phyloP scores from a whole-genome alignment of 2,797 vertebrate genomes.

The Helicolenus hilgendorfi region DNA sequence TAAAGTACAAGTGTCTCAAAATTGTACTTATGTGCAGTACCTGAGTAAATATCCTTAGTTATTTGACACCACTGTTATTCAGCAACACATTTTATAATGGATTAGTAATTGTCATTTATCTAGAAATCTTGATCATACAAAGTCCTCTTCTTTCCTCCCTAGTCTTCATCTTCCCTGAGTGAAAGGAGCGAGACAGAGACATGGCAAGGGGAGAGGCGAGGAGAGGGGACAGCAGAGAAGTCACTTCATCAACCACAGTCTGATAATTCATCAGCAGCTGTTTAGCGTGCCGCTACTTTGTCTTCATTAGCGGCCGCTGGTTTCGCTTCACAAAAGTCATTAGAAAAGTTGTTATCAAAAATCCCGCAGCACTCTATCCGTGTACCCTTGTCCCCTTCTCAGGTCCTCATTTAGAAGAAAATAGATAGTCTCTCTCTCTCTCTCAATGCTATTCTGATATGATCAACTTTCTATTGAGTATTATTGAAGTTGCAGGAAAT shows the following conservation, averaged over 20 bases:
- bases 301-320: slow-evolving; percentile 81
- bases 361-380: slow-evolving; percentile 15
- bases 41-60: too few species aligned
- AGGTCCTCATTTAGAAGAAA: slow-evolving; percentile 12
- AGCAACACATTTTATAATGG: not conserved
- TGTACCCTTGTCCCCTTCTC: not conserved
- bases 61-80: not conserved
- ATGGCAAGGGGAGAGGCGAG: slow-evolving; percentile 31
- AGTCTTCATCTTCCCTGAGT: slow-evolving; percentile 53
- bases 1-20: too few species aligned
- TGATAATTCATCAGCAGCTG: slow-evolving; percentile 85
- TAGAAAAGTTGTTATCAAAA: slow-evolving; percentile 73
- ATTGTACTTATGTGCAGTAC: too few species aligned
- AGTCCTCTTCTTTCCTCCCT: not conserved
- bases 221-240: slow-evolving; percentile 53
- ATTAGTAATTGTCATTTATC: not conserved
- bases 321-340: slow-evolving; percentile 72
- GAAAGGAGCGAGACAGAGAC: slow-evolving; percentile 48
- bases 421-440: not conserved
- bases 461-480: slow-evolving; percentile 34
- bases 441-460: slow-evolving; percentile 4
- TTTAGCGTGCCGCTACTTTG: slow-evolving; percentile 73
- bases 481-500: slow-evolving; percentile 53
- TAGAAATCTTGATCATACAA: not conserved
- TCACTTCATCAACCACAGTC: slow-evolving; percentile 78